phyloP scores from a whole-genome alignment of 2,888 invertebrate genomes.

The Onthophagus sagittarius region DNA sequence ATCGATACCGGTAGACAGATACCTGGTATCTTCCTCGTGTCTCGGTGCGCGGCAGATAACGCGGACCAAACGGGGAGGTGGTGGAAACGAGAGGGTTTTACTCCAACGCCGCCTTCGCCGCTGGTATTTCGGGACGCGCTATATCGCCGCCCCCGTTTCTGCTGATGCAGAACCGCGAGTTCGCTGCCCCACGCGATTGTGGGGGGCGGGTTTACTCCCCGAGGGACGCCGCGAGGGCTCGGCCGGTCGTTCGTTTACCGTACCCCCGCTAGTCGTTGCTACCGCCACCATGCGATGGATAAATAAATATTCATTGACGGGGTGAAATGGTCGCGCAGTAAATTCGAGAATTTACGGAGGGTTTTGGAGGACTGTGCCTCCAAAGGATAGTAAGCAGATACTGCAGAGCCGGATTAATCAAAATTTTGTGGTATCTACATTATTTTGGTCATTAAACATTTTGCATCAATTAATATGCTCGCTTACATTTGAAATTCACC shows the following conservation, averaged over 20 bases:
- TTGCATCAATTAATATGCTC: no score
- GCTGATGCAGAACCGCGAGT: neutral
- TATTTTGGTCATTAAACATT: no score
- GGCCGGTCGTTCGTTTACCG: neutral
- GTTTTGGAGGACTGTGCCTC: neutral
- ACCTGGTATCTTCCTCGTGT: neutral
- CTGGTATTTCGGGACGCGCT: neutral
- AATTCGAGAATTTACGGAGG: slow-evolving; percentile 17
- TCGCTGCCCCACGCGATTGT: neutral
- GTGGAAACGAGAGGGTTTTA: neutral
- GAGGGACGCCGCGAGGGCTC: neutral
- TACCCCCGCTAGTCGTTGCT: neutral
- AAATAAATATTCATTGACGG: slow-evolving; percentile 13
- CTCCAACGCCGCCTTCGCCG: neutral
- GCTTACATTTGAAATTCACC: no score
- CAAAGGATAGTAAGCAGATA: neutral
- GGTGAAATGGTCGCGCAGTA: slow-evolving; percentile 14
- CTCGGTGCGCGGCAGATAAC: neutral
- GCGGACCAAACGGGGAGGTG: neutral
- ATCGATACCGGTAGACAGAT: neutral
- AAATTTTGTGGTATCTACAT: neutral
- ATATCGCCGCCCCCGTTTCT: slow-evolving; percentile 1
- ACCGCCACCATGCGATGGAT: neutral
- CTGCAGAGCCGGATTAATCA: neutral
- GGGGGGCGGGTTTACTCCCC: neutral